Evolutionary conservation across 92 coral and sea anemone species (phyloP).

Genomic region (Hydrozoanthus gracilis): DNA sequence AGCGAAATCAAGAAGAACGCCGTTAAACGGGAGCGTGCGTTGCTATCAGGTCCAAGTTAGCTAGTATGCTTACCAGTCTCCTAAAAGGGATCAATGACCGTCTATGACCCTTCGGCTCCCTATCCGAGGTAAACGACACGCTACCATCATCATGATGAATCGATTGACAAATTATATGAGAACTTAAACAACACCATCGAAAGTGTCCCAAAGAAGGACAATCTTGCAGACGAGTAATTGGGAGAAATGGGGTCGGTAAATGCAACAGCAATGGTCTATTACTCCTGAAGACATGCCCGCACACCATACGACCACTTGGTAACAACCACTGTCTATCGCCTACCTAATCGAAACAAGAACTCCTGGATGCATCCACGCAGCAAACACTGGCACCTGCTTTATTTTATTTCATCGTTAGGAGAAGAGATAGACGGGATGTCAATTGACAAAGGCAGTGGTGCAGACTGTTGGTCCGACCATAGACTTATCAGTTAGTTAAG

Average conservation of each 20-base stretch:
- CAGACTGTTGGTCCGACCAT: slow-evolving; percentile 46
- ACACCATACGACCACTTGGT: slow-evolving; percentile 18
- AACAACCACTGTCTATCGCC: slow-evolving; percentile 44
- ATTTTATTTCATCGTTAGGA: slow-evolving; percentile 35
- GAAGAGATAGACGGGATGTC: slow-evolving; percentile 44
- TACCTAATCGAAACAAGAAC: slow-evolving; percentile 39
- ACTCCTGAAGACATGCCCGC: neutral
- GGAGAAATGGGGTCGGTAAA: slow-evolving; percentile 53
- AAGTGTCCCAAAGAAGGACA: slow-evolving; percentile 45
- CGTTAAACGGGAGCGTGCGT: slow-evolving; percentile 63
- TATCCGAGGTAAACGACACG: slow-evolving; percentile 1
- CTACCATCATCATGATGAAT: slow-evolving; percentile 69
- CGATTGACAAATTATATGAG: slow-evolving; percentile 60
- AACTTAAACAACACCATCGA: slow-evolving; percentile 28
- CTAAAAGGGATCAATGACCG: slow-evolving; percentile 55
- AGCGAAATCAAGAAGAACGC: slow-evolving; percentile 10
- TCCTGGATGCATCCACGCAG: slow-evolving; percentile 52
- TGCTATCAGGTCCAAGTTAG: slow-evolving; percentile 38
- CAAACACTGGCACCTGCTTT: slow-evolving; percentile 50
- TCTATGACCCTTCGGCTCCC: slow-evolving; percentile 56
- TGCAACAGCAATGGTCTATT: slow-evolving; percentile 54
- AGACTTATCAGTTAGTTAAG: slow-evolving; percentile 10
- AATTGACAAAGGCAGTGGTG: slow-evolving; percentile 47
- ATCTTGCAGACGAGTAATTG: slow-evolving; percentile 53
- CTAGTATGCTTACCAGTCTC: slow-evolving; percentile 26